Evolutionary conservation across 2,888 invertebrate species (phyloP).

Genomic region (Leucoma salicis): DNA sequence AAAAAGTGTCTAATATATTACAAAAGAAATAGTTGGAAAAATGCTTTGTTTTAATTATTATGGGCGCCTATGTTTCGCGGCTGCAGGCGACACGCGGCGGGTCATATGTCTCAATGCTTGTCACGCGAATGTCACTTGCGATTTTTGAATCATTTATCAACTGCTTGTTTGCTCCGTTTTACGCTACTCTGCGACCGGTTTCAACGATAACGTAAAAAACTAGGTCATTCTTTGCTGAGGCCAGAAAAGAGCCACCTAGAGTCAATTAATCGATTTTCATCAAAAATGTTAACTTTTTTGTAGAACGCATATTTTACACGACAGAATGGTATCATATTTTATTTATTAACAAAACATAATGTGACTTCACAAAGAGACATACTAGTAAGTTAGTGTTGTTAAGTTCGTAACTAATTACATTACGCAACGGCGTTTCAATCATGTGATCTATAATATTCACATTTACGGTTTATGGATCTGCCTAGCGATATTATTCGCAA

Average conservation of each 20-base stretch:
- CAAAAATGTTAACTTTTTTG: conserved; percentile 23
- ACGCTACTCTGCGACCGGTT: conserved; percentile 43
- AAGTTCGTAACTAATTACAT: conserved; percentile 18
- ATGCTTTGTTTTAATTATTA: conserved; percentile 37
- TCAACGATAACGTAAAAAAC: conserved; percentile 30
- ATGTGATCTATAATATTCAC: no score
- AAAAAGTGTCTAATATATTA: no score
- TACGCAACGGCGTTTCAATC: not conserved
- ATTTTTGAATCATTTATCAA: conserved; percentile 58
- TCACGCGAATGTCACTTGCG: conserved; percentile 36
- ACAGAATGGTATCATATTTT: conserved; percentile 33
- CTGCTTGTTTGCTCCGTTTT: conserved; percentile 45
- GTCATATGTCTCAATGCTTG: conserved; percentile 16
- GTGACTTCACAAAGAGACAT: conserved; percentile 35
- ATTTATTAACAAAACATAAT: conserved; percentile 40
- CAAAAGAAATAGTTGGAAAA: conserved; percentile 23
- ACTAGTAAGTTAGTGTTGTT: conserved; percentile 21
- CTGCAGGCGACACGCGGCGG: conserved; percentile 27
- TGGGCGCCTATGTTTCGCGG: conserved; percentile 16
- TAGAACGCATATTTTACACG: conserved; percentile 41
- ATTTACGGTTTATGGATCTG: no score
- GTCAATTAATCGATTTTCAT: conserved; percentile 43
- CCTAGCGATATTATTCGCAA: no score
- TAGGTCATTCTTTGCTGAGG: conserved; percentile 50
- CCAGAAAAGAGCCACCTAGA: conserved; percentile 30